Conservation (phyloP, 2,113 vertebrate species). For the Colius striatus region DNA sequence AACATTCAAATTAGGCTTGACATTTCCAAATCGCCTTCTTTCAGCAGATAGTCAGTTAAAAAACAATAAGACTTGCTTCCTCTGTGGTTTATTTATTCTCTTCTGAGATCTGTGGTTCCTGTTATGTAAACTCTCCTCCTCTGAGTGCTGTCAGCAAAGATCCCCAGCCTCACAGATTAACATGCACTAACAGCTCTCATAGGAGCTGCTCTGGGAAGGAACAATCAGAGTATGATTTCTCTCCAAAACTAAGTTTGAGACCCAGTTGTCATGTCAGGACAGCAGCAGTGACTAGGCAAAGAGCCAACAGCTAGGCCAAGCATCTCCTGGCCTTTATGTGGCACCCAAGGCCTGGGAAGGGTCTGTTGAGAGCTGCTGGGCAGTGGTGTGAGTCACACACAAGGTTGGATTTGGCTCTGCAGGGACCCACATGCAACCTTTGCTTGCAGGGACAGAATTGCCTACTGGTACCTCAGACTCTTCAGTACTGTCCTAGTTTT, state of each 20-base stretch:
- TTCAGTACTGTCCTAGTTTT: too few species aligned
- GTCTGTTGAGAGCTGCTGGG: fast-evolving
- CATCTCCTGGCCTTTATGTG: fast-evolving
- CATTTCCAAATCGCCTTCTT: slow-evolving; percentile 37
- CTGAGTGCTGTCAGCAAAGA: neutral
- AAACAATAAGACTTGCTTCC: slow-evolving; percentile 14
- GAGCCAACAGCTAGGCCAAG: neutral
- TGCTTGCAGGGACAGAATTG: neutral
- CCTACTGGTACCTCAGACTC: neutral
- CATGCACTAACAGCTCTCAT: fast-evolving
- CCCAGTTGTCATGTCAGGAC: neutral
- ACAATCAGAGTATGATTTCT: neutral
- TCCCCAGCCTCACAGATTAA: neutral
- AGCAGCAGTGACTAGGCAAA: neutral
- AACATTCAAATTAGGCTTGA: slow-evolving; percentile 52
- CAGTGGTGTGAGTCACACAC: fast-evolving
- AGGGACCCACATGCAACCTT: neutral
- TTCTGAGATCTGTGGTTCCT: neutral
- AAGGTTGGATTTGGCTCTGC: neutral
- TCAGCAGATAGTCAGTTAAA: slow-evolving; percentile 36
- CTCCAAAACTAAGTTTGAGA: neutral
- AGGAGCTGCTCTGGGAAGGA: neutral
- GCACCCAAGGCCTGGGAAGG: neutral
- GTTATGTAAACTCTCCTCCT: slow-evolving; percentile 13
- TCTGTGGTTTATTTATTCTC: neutral